These are phyloP conservation scores for Colistium nudipinnis DNA, from an alignment of 2,113 vertebrate genomes.

Conservation along the genomic window DNA sequence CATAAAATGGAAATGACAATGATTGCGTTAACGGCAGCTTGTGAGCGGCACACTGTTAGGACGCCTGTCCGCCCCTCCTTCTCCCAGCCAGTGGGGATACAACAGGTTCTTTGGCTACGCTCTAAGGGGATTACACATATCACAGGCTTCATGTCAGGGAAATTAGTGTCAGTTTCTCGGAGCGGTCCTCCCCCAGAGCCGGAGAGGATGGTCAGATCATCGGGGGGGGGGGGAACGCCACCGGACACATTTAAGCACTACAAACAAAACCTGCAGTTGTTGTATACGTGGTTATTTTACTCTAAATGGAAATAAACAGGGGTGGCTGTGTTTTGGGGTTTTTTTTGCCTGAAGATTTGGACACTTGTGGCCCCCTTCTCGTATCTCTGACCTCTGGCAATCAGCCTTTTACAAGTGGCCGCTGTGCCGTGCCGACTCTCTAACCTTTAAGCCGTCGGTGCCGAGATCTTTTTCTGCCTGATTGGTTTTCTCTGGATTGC, in stretches of 20 bases:
- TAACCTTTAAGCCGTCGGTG: neutral
- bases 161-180: slow-evolving; percentile 63
- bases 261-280: neutral
- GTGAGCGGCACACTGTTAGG: neutral
- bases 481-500: slow-evolving; percentile 19
- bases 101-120: slow-evolving; percentile 54
- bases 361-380: neutral
- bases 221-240: slow-evolving; percentile 2
- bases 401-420: neutral
- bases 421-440: slow-evolving; percentile 20
- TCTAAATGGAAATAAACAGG: no score
- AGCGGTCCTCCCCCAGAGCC: slow-evolving; percentile 29
- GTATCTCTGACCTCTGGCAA: neutral
- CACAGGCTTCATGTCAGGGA: slow-evolving; percentile 65
- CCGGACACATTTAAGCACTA: neutral
- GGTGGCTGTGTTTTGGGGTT: neutral
- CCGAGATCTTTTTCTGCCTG: slow-evolving; percentile 6
- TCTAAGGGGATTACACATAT: slow-evolving; percentile 72
- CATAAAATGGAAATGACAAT: slow-evolving; percentile 13
- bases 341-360: neutral
- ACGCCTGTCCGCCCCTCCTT: neutral
- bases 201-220: slow-evolving; percentile 57
- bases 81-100: slow-evolving; percentile 45
- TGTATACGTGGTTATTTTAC: neutral
- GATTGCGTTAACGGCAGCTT: slow-evolving; percentile 4